A percentile compares a stretch with the other conserved stretches of the same genome.
Conservation (phyloP, 30 jellyfish, hydroid and myxozoan genomes). For the Pseudorhiza aurosa region DNA sequence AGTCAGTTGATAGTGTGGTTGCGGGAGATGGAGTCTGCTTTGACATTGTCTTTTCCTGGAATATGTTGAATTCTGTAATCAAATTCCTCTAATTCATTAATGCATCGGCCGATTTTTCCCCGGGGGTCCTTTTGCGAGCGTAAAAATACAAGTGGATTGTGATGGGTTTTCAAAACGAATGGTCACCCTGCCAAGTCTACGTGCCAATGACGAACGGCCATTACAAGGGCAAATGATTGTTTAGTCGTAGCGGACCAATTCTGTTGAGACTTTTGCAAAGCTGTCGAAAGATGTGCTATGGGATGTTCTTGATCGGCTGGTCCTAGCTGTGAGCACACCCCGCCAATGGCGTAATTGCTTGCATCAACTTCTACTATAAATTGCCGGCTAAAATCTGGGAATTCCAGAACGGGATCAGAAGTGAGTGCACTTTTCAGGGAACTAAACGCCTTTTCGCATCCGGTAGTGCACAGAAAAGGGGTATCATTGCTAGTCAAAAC, state of each 20-base stretch:
- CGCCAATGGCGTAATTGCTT: slow-evolving; percentile 60
- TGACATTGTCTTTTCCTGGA: slow-evolving; percentile 50
- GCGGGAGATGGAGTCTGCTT: slow-evolving; percentile 50
- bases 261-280: slow-evolving; percentile 35
- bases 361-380: slow-evolving; percentile 42
- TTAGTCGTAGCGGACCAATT: slow-evolving; percentile 58
- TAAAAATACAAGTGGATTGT: slow-evolving; percentile 38
- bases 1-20: no score
- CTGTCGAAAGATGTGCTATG: slow-evolving; percentile 36
- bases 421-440: background rate
- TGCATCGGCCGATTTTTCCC: slow-evolving; percentile 56
- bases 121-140: slow-evolving; percentile 61
- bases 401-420: slow-evolving; percentile 23
- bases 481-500: slow-evolving; percentile 20
- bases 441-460: slow-evolving; percentile 32
- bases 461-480: slow-evolving; percentile 16
- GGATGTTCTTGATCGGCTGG: slow-evolving; percentile 23
- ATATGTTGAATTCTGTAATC: slow-evolving; percentile 42
- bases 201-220: slow-evolving; percentile 61
- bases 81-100: slow-evolving; percentile 58
- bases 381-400: slow-evolving; percentile 7
- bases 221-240: slow-evolving; percentile 40
- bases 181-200: slow-evolving; percentile 46
- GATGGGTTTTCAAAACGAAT: slow-evolving; percentile 44
- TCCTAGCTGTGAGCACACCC: slow-evolving; percentile 45